Conservation (phyloP, 2,888 invertebrate genomes). For the Parnassius smintheus region DNA sequence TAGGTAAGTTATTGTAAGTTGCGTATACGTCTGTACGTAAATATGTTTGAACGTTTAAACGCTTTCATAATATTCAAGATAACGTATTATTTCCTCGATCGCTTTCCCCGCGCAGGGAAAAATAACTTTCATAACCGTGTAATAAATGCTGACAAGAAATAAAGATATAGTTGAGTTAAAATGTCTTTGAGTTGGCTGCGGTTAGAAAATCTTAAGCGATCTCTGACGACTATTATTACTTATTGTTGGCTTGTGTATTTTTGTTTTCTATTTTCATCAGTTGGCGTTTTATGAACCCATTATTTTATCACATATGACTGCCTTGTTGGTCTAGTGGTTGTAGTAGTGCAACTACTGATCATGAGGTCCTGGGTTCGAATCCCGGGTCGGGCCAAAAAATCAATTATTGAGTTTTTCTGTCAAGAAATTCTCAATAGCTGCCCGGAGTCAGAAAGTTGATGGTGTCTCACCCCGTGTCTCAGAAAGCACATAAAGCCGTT, state of each 20-base stretch:
- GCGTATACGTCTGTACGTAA: no score
- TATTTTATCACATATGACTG: no score
- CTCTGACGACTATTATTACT: neutral
- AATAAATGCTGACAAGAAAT: slow-evolving; percentile 18
- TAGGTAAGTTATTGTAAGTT: no score
- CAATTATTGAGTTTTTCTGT: no score
- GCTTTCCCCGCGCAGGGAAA: slow-evolving; percentile 22
- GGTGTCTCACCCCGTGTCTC: no score
- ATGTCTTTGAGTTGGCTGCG: slow-evolving; percentile 9
- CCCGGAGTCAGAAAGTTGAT: no score
- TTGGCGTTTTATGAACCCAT: neutral
- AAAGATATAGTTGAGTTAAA: slow-evolving; percentile 21
- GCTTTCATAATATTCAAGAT: slow-evolving; percentile 21
- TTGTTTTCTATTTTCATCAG: neutral
- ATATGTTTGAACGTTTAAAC: slow-evolving; percentile 7
- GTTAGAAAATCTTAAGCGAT: slow-evolving; percentile 12
- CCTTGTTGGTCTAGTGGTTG: no score
- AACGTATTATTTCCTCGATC: slow-evolving; percentile 22
- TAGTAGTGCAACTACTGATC: no score
- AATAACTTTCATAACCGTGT: slow-evolving; percentile 16
- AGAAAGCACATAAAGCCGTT: no score
- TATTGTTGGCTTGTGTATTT: neutral
- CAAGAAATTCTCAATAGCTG: no score
- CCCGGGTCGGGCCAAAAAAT: no score
- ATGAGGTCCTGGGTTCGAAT: no score